Base-by-base conservation (phyloP, 2,113 vertebrate species). In the Nanorana parkeri region DNA sequence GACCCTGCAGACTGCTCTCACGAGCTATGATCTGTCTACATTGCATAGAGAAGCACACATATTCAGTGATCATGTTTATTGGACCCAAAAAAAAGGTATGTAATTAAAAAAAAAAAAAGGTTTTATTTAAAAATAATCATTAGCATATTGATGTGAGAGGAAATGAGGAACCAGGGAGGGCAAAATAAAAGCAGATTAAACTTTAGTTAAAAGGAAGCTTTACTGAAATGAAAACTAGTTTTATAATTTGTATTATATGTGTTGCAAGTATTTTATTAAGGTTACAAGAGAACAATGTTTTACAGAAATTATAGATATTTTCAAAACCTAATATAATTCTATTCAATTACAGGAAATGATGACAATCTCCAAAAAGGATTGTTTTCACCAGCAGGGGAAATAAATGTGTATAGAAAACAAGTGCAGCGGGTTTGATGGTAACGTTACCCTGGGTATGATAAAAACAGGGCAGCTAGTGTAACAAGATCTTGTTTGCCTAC, bases 361-460 rank as follows among this genome's bases (percentile, higher is more conserved):
- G 11, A n/a, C 3, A 68, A 21, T 13, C 23, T 23, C n/a, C 3
- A 23, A 47, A 47, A 21, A 28, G 32, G 1, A 16, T 52, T 64
- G 58, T n/a, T 91, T 91, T 91, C 91, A 89, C 93, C 93, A 94
- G 92, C n/a, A 86, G 93, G 92, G 91, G 93, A 92, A 93, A 93
- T 91, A 93, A 88, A 94, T 90, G 91, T 87, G 90, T 91, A 92
- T 21, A 91, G 91, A 41, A 89, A 92, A 93, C 89, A 91, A 92
- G 91, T 32, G 5, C 19, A 29, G 5, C 29, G 21, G 17, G 32
- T 60, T 21, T 4, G 63, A 26, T 28, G 4, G 4, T 5, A 4
- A 8, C 3, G n/a, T n/a, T n/a, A n/a, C n/a, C n/a, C 24, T 68
- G 15, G 7, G 66, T 6, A 68, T 15, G 17, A 68, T 20, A 26